Base-by-base conservation (phyloP, 2,888 invertebrate genomes). In the Micoletzkya japonica region DNA sequence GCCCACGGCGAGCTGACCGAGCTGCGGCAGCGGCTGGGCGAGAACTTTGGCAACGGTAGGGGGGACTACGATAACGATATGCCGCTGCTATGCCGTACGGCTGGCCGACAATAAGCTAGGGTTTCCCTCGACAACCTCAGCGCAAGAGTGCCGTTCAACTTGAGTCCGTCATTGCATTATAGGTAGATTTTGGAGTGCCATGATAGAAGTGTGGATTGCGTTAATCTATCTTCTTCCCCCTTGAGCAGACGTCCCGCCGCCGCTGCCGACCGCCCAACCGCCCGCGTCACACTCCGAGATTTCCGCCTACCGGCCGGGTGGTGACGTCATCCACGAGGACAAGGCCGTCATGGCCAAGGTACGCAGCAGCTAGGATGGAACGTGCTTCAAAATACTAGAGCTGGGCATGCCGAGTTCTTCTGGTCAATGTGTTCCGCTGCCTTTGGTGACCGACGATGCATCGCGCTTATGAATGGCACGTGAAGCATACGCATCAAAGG, bases 261-360 rank as follows among this genome's bases (percentile, higher is more conserved):
- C 14, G 54, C 14, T n/a, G 2, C 34, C 56, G n/a, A 17, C 3
- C 2, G 26, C 56, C 17, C 2, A 24, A 56, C 26, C 17, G 4
- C n/a, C 17, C 54, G 2, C 2, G 24, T 24, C 63, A 10, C 64
- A 66, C 37, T 54, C 52, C 6, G 64, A 66, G 37, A 36, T 52
- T 7, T 37, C 54, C 2, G 64, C 64, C 17, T 66, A 66, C 49
- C 39, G 68, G 4, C 68, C 68, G 3, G 68, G 68, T 2, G 68
- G 68, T 7, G 68, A 68, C 32, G 24, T 6, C 2, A 37, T 28
- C 36, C 52, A 73, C 10, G 79, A 80, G 64, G 79, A 80, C 70
- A 80, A 80, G 68, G 79, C 78, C 2, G 76, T 78, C 17, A 80
- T 78, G 78, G 76, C 77, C 3, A 75, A 79, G 68, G 58, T 68